phyloP scores from a whole-genome alignment of 92 coral and sea anemone genomes.

The Hydrozoanthus gracilis region DNA sequence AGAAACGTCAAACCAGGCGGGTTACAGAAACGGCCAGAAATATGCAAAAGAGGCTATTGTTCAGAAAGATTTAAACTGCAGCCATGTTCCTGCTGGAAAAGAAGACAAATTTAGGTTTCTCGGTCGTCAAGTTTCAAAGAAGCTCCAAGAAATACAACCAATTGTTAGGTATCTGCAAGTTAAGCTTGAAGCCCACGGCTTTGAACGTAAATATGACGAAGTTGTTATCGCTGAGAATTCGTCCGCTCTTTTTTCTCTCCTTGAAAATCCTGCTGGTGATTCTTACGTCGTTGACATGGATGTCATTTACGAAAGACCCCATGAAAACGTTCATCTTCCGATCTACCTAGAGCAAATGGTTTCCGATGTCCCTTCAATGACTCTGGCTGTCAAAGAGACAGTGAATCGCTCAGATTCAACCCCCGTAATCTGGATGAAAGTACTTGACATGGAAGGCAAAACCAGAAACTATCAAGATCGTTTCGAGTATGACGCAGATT shows the following conservation, averaged over 20 bases:
- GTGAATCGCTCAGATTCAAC: neutral
- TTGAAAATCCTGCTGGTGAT: neutral
- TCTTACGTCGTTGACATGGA: conserved; percentile 4
- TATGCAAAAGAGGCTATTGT: neutral
- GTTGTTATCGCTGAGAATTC: conserved; percentile 2
- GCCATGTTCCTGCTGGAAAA: neutral
- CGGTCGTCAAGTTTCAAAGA: conserved; percentile 6
- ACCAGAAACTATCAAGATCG: conserved; percentile 25
- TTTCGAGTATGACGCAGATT: conserved; percentile 19
- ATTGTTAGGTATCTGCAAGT: conserved; percentile 13
- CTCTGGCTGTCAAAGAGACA: conserved; percentile 20
- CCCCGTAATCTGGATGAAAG: conserved; percentile 25
- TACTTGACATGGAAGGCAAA: conserved; percentile 20
- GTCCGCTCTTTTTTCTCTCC: conserved; percentile 19
- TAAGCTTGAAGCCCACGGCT: conserved; percentile 17
- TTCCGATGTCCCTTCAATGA: conserved; percentile 4
- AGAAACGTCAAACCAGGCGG: neutral
- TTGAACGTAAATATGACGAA: conserved; percentile 45
- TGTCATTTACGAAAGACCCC: conserved; percentile 29
- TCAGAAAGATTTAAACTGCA: neutral
- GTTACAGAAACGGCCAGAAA: neutral
- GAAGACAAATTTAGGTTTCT: neutral
- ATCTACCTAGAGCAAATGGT: conserved; percentile 42
- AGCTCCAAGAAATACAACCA: neutral
- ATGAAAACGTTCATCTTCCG: conserved; percentile 27